Evolutionary conservation across 2,797 vertebrate species (phyloP).

Genomic region (Pipistrellus pygmaeus): DNA sequence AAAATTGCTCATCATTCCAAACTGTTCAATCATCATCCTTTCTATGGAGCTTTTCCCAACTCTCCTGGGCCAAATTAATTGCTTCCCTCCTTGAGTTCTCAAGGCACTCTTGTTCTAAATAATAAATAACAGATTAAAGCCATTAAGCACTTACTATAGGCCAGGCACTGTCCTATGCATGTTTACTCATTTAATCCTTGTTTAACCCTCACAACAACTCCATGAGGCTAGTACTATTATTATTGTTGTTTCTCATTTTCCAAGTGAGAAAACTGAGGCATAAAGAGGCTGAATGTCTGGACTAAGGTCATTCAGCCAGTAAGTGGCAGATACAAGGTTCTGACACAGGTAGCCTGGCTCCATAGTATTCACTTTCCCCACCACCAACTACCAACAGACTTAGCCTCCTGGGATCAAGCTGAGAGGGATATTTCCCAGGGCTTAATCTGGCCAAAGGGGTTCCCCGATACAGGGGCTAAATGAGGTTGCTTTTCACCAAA

Average conservation of each 20-base stretch:
- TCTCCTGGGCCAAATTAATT: not conserved
- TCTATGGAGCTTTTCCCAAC: not conserved
- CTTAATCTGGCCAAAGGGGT: not conserved
- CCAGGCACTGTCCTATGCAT: not conserved
- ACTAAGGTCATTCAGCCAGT: not conserved
- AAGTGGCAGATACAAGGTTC: not conserved
- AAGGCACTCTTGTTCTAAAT: not conserved
- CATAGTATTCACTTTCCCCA: rapidly evolving
- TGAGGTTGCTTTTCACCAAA: not conserved
- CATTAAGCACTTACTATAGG: not conserved
- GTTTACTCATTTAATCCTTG: not conserved
- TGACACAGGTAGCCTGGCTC: not conserved
- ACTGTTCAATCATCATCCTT: not conserved
- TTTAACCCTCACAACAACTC: not conserved
- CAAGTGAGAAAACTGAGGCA: slow-evolving; percentile 41
- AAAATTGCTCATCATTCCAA: not conserved
- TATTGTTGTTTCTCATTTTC: not conserved
- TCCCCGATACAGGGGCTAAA: not conserved
- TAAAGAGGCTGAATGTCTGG: not conserved
- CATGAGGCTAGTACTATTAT: not conserved
- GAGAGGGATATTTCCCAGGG: not conserved
- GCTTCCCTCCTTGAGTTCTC: not conserved
- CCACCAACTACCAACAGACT: not conserved
- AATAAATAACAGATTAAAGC: slow-evolving; percentile 24
- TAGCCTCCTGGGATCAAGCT: not conserved